Percentiles rank a stretch among this genome's conserved stretches.
phyloP scores from a whole-genome alignment of 2,797 vertebrate genomes.

The Micromesistius poutassou region DNA sequence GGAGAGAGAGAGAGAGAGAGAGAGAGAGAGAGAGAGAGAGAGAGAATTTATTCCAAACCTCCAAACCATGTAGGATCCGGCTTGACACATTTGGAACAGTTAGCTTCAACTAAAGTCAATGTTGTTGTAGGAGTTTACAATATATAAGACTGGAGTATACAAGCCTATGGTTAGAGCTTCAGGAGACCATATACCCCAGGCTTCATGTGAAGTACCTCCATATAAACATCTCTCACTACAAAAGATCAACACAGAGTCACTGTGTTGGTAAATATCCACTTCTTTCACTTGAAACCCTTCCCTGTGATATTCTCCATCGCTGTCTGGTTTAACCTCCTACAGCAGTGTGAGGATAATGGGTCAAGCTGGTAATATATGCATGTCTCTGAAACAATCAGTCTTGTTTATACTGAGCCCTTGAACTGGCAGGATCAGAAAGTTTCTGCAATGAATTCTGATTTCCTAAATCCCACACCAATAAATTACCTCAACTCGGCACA shows the following conservation, averaged over 20 bases:
- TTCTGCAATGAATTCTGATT: conserved; percentile 69
- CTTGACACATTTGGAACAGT: background rate
- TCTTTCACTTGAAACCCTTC: background rate
- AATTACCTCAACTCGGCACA: conserved; percentile 63
- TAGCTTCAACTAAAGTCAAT: background rate
- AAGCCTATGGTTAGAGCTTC: background rate
- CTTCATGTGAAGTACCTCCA: background rate
- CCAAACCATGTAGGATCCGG: too few species aligned
- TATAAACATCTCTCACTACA: background rate
- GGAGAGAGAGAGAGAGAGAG: too few species aligned
- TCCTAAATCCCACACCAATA: conserved; percentile 70
- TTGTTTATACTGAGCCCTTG: conserved; percentile 72
- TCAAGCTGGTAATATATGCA: conserved; percentile 63
- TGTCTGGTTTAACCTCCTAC: conserved; percentile 45
- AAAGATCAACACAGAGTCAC: background rate
- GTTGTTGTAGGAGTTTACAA: background rate
- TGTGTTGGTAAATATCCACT: background rate
- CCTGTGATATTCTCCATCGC: conserved; percentile 43
- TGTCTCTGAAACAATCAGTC: conserved; percentile 69
- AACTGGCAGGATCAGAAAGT: conserved; percentile 68
- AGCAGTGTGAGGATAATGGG: background rate
- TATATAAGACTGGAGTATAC: background rate
- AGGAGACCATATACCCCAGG: background rate
- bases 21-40: too few species aligned
- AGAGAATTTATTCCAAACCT: too few species aligned